Evolutionary conservation across 2,888 invertebrate species (phyloP), one percentile per base, ranked within the genome.

Genomic region (Autographa gamma): DNA sequence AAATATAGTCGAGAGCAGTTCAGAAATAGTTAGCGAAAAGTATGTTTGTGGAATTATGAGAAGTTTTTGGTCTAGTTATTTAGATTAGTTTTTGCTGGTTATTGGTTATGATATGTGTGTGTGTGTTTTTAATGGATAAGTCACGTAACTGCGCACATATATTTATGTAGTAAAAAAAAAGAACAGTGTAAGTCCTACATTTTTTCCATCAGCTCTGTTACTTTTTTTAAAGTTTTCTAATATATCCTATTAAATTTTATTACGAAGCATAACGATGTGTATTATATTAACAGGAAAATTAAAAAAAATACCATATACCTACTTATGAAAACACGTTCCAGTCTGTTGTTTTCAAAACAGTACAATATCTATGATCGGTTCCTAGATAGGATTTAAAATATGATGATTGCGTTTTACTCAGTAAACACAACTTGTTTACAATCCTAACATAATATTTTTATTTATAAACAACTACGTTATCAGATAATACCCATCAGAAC

Each of bases 401-500:
- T 48, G 48, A 48, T 48, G n/a, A n/a, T n/a, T 48, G n/a, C n/a
- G 48, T n/a, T 48, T n/a, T 6, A n/a, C 16, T 48, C n/a, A 7
- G 48, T 48, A 48, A 48, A 48, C 48, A 48, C 48, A 19, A 25
- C n/a, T 19, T 56, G 9, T 56, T 56, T 56, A 54, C 18, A 19
- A 18, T 54, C 9, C 18, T 19, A 54, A 54, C 54, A 54, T 9
- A 54, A 54, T 54, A 13, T 56, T 56, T 56, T 56, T 56, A 19
- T 56, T 56, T 56, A 56, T 67, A 31, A 32, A 61, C 19, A 19
- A 25, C 14, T 31, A 14, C 13, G 25, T 59, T 32, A 59, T 32
- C 59, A 32, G 11, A 14, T 63, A 63, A 25, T 48, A 66, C 54
- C 19, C 7, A 38, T 59, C 63, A 56, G 61, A 19, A 65, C 41